Percentiles rank a stretch among this genome's conserved stretches.
These are phyloP conservation scores for Stegostoma tigrinum DNA, from an alignment of 2,113 vertebrate species.

Conservation along the genomic window DNA sequence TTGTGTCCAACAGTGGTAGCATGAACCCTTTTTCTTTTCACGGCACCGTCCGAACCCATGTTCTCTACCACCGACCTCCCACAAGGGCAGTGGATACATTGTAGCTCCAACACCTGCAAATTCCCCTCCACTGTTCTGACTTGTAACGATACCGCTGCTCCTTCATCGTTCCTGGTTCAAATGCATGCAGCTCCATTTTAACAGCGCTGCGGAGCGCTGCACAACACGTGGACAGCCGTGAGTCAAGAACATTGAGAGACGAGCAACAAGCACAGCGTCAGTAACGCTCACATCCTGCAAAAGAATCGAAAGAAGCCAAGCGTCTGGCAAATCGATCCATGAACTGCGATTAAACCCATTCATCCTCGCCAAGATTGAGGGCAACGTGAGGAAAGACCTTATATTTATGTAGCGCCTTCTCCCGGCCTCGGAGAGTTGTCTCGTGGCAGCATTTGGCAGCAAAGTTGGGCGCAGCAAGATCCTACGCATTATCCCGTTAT, in stretches of 20 bases:
- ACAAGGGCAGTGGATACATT: background rate
- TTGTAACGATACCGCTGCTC: background rate
- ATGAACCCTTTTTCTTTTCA: background rate
- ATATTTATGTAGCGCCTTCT: too few relatives aligned
- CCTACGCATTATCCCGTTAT: too few relatives aligned
- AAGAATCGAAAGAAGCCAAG: too few relatives aligned
- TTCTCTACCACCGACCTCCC: background rate
- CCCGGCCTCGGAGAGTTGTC: too few relatives aligned
- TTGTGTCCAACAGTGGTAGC: background rate
- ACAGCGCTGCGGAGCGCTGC: too few relatives aligned
- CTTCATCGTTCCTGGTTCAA: background rate
- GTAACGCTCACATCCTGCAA: too few relatives aligned
- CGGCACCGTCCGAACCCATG: background rate
- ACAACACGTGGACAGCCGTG: background rate
- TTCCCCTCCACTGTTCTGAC: background rate
- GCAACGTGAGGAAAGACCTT: too few relatives aligned
- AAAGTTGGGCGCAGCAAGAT: too few relatives aligned
- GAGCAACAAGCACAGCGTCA: background rate
- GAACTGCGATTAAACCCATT: too few relatives aligned
- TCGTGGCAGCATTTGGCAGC: too few relatives aligned
- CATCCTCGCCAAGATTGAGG: too few relatives aligned
- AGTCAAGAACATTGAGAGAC: background rate
- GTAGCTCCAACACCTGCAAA: background rate
- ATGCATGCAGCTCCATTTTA: background rate
- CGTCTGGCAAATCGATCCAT: too few relatives aligned